A percentile compares a stretch with the other conserved stretches of the same genome.
Evolutionary conservation across 2,113 vertebrate species (phyloP).

Genomic region (Hippocampus comes): DNA sequence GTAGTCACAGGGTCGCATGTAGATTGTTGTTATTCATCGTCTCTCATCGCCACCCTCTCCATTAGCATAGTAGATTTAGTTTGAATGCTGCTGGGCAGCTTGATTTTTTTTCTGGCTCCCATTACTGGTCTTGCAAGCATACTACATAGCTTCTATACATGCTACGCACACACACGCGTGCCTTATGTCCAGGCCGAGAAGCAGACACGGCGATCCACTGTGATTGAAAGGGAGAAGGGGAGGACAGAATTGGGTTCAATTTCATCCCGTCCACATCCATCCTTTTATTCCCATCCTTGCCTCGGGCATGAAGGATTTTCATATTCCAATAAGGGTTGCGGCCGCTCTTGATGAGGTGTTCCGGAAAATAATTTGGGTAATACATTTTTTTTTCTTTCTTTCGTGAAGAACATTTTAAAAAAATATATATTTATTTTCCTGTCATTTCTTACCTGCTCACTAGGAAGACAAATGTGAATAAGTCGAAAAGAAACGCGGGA

Average conservation of each 20-base stretch:
- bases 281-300: conserved; percentile 41
- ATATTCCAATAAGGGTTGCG: conserved; percentile 31
- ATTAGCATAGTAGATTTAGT: conserved; percentile 75
- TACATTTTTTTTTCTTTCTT: background rate
- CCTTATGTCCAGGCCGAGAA: conserved; percentile 3
- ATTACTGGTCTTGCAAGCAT: conserved; percentile 43
- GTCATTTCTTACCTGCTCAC: background rate
- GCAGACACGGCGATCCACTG: conserved; percentile 44
- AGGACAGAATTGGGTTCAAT: conserved; percentile 50
- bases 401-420: conserved; percentile 5
- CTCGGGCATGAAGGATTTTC: conserved; percentile 44
- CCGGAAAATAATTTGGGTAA: conserved; percentile 16
- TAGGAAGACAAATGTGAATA: background rate
- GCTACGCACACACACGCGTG: background rate
- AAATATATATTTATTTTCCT: conserved; percentile 4
- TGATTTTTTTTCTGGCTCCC: conserved; percentile 62
- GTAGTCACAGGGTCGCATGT: too few species aligned
- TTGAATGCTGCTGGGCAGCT: conserved; percentile 64
- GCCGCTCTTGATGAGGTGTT: conserved; percentile 23
- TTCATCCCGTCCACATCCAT: conserved; percentile 44
- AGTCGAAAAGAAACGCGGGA: background rate
- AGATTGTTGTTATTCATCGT: conserved; percentile 20
- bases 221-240: conserved; percentile 54
- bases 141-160: conserved; percentile 39
- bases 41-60: conserved; percentile 38